Base-by-base conservation (phyloP, 2,113 vertebrate species). In the Leiothrix lutea region DNA sequence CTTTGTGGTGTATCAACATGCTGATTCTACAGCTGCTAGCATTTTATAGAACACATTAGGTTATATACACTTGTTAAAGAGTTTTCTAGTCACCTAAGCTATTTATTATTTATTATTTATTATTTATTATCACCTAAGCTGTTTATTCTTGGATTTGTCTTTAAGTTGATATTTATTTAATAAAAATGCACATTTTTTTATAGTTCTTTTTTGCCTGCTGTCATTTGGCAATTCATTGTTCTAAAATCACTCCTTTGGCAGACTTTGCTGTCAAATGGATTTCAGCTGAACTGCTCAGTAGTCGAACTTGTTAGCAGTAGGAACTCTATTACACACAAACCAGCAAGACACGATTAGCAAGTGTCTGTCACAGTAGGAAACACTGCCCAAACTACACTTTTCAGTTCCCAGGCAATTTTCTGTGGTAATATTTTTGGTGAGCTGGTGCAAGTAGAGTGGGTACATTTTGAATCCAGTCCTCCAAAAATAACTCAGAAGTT, bases 221-320 rank as follows among this genome's bases (percentile, higher is more conserved):
- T 38, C 66, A 53, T 24, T 88, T 88, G 58, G 38, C 50, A 82
- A 26, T 23, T 77, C 19, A 35, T 45, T 77, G 60, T 56, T 93
- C 58, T 51, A 57, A 85, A 95, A 93, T n/a, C 62, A 19, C 29
- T 95, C 74, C 38, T 95, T 91, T 95, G 89, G 36, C 62, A 80
- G 84, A 36, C 25, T 66, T 92, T 42, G 23, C 19, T 88, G 70
- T 61, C 44, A 87, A 87, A 80, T n/a, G 22, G n/a, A 72, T 89
- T 95, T 88, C 58, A 85, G 42, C 77, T 86, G 45, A 74, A 48
- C 44, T 64, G 51, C n/a, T 91, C 35, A 42, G 50, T 40, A 82
- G 56, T 57, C 45, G 61, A 66, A 66, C 40, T 56, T 85, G 53
- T 86, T 65, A 86, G 23, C 54, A 75, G 66, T 38, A 50, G 17